A percentile compares a stretch with the other conserved stretches of the same genome.
Conservation (phyloP, 2,888 invertebrate genomes). For the Myopa tessellatipennis region DNA sequence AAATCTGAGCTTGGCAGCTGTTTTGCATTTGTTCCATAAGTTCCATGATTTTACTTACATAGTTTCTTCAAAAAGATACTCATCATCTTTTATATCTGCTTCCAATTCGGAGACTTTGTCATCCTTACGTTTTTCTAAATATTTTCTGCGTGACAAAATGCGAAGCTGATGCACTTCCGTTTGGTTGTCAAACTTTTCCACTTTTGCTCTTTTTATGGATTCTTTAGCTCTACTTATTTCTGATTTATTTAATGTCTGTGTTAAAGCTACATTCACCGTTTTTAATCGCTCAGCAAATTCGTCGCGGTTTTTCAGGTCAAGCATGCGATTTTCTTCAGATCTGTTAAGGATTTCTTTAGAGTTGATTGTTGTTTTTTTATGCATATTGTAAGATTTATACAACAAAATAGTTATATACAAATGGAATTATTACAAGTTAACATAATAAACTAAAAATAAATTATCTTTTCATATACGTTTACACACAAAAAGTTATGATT, state of each 20-base stretch:
- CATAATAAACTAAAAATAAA: too few relatives aligned
- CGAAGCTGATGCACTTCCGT: constrained; percentile 90
- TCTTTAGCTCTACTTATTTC: constrained; percentile 80
- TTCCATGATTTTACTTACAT: constrained; percentile 72
- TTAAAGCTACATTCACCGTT: constrained; percentile 81
- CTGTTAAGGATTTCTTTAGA: constrained; percentile 72
- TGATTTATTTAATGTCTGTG: constrained; percentile 69
- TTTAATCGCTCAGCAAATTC: constrained; percentile 91
- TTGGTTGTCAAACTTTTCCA: constrained; percentile 83
- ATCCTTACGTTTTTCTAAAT: constrained; percentile 94
- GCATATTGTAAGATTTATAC: too few relatives aligned
- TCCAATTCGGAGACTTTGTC: constrained; percentile 97
- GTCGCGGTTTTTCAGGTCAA: constrained; percentile 92
- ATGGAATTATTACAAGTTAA: too few relatives aligned
- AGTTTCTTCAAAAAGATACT: constrained; percentile 90
- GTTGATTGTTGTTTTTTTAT: too few relatives aligned
- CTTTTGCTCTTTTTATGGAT: constrained; percentile 88
- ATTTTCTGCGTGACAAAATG: constrained; percentile 90
- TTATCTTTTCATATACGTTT: too few relatives aligned
- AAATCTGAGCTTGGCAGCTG: too few relatives aligned
- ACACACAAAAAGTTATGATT: too few relatives aligned
- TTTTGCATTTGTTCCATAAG: too few relatives aligned
- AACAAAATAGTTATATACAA: too few relatives aligned
- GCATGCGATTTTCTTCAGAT: constrained; percentile 81
- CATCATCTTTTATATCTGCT: constrained; percentile 95